Base-by-base conservation (phyloP, 2,888 invertebrate species). In the Drosophila macrospina region DNA sequence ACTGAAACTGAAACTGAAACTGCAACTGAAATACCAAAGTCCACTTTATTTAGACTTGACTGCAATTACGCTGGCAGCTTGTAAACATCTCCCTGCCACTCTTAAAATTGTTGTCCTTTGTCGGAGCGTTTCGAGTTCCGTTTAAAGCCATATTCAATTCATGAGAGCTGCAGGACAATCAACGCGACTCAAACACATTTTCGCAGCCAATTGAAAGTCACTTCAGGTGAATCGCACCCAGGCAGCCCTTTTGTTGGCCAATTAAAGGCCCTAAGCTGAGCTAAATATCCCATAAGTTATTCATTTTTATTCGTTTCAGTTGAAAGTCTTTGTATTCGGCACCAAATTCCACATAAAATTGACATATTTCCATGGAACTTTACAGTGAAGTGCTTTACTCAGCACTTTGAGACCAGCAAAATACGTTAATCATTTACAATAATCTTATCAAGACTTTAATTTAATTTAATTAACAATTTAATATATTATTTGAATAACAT, bases 61-160 rank as follows among this genome's bases (percentile, higher is more conserved):
- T 13, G 15, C 50, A 28, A 16, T 10, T 26, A 13, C 24, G 16
- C 13, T 37, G 24, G 4, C 32, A 32, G 11, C 32, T 32, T 32
- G 11, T n/a, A 10, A 42, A 10, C 20, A 6, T 15, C 8, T 45
- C 15, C 1, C 13, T 13, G 5, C n/a, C 34, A n/a, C 42, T 8
- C 34, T 24, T 4, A 11, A 11, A 63, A 16, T 36, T 1, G 1
- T 39, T 61, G 50, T 28, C 37, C 47, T 34, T 47, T 34, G 20
- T 20, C 28, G 7, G 8, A 6, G 8, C 4, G 7, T 13, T 48
- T 1, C 8, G 30, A 30, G 20, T 26, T 34, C 36, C 26, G 16
- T 30, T 16, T 32, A 30, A 39, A 57, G 5, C n/a, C 36, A 16
- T 16, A 11, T 16, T 45, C n/a, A 28, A 37, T 56, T 56, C 28